These are phyloP conservation scores for Sycobia sp. DNA, from an alignment of 1,140 invertebrate genomes.

Conservation along the genomic window DNA sequence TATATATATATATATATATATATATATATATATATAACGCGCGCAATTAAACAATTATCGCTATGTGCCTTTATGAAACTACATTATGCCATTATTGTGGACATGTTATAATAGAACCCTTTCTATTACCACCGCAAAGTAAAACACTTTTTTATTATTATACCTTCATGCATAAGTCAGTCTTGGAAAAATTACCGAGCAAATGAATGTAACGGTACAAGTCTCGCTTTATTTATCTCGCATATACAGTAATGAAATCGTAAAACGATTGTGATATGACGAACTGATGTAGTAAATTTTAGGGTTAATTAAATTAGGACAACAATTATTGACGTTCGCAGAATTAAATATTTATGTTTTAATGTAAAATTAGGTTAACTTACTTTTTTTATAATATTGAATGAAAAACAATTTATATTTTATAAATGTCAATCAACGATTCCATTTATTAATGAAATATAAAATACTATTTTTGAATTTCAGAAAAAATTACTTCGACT, in stretches of 20 bases:
- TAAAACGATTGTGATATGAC: constrained; percentile 13
- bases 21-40: constrained; percentile 4
- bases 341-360: too few species aligned
- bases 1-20: too few species aligned
- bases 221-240: not conserved
- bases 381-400: not conserved
- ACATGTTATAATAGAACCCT: constrained; percentile 8
- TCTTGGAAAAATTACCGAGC: constrained; percentile 19
- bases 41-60: not conserved
- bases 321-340: too few species aligned
- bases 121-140: not conserved
- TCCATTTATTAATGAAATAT: too few species aligned
- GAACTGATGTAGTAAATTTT: too few species aligned
- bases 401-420: not conserved
- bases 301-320: too few species aligned
- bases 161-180: constrained; percentile 19
- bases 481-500: too few species aligned
- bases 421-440: too few species aligned
- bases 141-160: constrained; percentile 8
- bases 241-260: constrained; percentile 6
- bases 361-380: too few species aligned
- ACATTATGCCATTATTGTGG: not conserved
- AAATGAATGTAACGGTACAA: constrained; percentile 25
- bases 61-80: not conserved
- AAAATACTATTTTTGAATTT: too few species aligned